A percentile compares a stretch with the other conserved stretches of the same genome.
Conservation (phyloP, 2,797 vertebrate species). For the Urosaurus nigricauda region DNA sequence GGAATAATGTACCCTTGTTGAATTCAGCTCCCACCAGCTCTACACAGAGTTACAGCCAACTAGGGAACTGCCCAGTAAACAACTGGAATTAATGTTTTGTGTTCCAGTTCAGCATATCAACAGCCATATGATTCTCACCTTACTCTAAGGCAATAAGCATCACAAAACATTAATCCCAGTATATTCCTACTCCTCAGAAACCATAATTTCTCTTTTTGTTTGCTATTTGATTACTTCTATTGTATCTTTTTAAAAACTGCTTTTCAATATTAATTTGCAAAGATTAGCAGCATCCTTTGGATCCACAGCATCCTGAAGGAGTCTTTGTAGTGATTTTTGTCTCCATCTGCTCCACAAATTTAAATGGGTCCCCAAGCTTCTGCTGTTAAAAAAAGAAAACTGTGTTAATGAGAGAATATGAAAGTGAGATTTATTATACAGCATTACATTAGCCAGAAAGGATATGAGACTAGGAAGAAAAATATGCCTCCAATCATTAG, state of each 20-base stretch:
- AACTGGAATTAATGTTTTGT: no score
- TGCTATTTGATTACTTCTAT: not conserved
- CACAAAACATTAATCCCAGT: not conserved
- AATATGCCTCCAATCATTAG: not conserved
- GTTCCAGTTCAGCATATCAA: not conserved
- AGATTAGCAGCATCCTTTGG: conserved; percentile 79
- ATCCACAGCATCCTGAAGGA: conserved; percentile 81
- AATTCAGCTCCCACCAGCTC: no score
- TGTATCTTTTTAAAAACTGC: not conserved
- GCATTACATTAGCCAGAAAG: not conserved
- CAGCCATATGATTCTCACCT: not conserved
- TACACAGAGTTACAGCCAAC: no score
- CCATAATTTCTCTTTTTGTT: not conserved
- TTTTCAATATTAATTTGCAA: conserved; percentile 2
- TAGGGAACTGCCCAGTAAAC: no score
- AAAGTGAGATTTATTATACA: not conserved
- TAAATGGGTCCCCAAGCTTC: conserved; percentile 77
- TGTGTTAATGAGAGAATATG: not conserved
- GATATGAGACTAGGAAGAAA: not conserved
- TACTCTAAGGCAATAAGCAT: not conserved
- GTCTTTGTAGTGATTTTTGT: conserved; percentile 57
- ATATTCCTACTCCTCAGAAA: not conserved
- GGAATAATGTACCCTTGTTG: no score
- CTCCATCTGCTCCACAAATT: conserved; percentile 71
- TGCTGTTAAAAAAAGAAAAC: conserved; percentile 71